Evolutionary conservation across 1,140 invertebrate genomes (phyloP).

Genomic region (Panonychus citri): DNA sequence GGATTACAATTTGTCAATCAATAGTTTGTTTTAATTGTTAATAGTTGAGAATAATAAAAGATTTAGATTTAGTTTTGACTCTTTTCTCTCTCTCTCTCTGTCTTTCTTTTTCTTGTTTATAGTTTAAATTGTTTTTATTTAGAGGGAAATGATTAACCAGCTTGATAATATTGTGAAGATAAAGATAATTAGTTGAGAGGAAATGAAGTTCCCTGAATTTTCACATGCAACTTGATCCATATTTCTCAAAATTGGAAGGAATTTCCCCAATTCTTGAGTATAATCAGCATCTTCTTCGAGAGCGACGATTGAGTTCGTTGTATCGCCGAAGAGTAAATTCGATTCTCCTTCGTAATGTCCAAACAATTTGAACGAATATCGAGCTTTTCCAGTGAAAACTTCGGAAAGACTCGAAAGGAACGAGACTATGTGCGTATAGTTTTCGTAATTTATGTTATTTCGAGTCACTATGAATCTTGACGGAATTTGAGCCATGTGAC

Average conservation of each 20-base stretch:
- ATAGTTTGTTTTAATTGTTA: no score
- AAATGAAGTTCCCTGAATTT: background rate
- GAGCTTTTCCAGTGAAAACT: background rate
- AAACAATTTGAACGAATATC: slow-evolving; percentile 7
- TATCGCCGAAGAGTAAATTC: slow-evolving; percentile 9
- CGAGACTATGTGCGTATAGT: background rate
- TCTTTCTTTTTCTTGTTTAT: no score
- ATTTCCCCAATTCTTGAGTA: slow-evolving; percentile 4
- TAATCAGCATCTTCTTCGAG: slow-evolving; percentile 3
- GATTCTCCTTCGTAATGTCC: slow-evolving; percentile 7
- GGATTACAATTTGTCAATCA: no score
- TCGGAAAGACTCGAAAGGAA: slow-evolving; percentile 4
- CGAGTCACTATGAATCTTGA: slow-evolving; percentile 3
- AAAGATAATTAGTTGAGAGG: no score
- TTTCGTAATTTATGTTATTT: background rate
- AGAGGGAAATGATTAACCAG: no score
- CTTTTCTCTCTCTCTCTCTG: no score
- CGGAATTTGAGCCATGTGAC: slow-evolving; percentile 8
- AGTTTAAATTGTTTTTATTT: no score
- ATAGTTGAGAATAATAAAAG: no score
- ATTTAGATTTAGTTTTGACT: no score
- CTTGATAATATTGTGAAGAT: background rate
- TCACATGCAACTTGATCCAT: slow-evolving; percentile 7
- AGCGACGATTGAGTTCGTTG: background rate
- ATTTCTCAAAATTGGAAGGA: slow-evolving; percentile 1